Conservation (phyloP, 2,888 invertebrate genomes). For the Sesia bembeciformis region DNA sequence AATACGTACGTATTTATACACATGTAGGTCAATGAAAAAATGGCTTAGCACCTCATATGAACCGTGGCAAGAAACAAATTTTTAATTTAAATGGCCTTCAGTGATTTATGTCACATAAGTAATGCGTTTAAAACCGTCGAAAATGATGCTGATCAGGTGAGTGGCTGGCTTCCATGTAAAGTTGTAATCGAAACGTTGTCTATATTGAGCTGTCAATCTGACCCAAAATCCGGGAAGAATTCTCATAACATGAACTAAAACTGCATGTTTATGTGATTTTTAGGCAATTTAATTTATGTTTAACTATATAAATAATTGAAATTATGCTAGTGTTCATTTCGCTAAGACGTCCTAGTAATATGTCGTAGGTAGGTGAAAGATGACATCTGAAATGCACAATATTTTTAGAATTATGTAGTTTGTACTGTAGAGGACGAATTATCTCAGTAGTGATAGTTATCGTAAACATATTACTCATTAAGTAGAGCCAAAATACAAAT, state of each 20-base stretch:
- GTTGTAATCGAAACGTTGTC: conserved; percentile 53
- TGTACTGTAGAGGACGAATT: conserved; percentile 57
- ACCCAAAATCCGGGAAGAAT: conserved; percentile 59
- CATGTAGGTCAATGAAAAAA: conserved; percentile 74
- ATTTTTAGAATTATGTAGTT: conserved; percentile 71
- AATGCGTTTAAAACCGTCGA: conserved; percentile 69
- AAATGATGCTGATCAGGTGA: conserved; percentile 71
- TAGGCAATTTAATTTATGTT: background rate
- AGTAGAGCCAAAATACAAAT: background rate
- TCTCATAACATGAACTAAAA: conserved; percentile 32
- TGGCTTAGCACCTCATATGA: conserved; percentile 71
- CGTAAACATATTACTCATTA: conserved; percentile 14
- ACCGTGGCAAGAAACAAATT: conserved; percentile 69
- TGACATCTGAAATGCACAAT: conserved; percentile 64
- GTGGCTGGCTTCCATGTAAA: conserved; percentile 37
- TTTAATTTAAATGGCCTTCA: conserved; percentile 75
- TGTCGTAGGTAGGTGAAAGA: conserved; percentile 34
- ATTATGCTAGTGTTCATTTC: background rate
- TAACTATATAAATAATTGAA: background rate
- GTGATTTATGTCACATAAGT: conserved; percentile 71
- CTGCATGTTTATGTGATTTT: conserved; percentile 18
- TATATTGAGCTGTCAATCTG: conserved; percentile 66
- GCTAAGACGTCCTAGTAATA: conserved; percentile 1
- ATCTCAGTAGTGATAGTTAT: conserved; percentile 43
- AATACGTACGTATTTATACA: conserved; percentile 64